Evolutionary conservation across 2,888 invertebrate genomes (phyloP).

Genomic region (Alsophila aescularia): DNA sequence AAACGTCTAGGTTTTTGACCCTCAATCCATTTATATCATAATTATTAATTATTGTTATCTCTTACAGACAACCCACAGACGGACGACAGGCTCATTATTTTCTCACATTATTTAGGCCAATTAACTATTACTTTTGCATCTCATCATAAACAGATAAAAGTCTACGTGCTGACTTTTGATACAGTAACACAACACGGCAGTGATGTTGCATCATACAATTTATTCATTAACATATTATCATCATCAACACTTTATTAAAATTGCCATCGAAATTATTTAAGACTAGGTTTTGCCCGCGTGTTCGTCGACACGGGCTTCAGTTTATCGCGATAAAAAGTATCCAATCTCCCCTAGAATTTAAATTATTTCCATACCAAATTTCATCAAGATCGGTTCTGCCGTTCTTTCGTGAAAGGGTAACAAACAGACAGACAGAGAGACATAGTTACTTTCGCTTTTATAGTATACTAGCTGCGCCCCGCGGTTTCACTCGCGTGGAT

Average conservation of each 20-base stretch:
- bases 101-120: not conserved
- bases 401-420: no score
- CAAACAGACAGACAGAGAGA: no score
- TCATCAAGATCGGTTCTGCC: no score
- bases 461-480: no score
- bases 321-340: no score
- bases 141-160: not conserved
- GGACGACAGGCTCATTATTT: not conserved
- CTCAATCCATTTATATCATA: conserved; percentile 1
- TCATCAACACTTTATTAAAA: not conserved
- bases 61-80: conserved; percentile 21
- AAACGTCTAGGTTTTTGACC: conserved; percentile 4
- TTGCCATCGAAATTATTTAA: no score
- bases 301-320: no score
- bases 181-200: not conserved
- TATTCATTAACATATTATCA: not conserved
- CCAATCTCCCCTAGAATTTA: no score
- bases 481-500: no score
- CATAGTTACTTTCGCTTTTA: no score
- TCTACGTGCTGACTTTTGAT: not conserved
- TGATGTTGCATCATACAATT: not conserved
- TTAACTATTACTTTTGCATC: conserved; percentile 3
- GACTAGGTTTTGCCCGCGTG: not conserved
- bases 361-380: no score
- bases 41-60: conserved; percentile 12